Percentiles rank a stretch among this genome's conserved stretches.
phyloP scores from a whole-genome alignment of 2,888 invertebrate species.

The Coronaproctus castanopsis region DNA sequence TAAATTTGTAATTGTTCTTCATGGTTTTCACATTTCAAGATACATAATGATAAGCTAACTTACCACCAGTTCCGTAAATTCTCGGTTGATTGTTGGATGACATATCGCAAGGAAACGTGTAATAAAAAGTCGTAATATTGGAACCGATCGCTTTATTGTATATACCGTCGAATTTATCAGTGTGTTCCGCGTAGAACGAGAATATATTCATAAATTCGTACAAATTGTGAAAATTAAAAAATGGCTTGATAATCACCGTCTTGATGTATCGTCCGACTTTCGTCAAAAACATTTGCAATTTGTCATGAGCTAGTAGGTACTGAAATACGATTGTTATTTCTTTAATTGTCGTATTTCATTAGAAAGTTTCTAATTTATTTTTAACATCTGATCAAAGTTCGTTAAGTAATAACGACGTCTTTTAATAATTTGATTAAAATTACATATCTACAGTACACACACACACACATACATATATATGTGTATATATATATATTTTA shows the following conservation, averaged over 20 bases:
- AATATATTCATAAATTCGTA: constrained; percentile 67
- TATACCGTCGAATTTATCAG: constrained; percentile 25
- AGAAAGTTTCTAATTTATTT: too few relatives aligned
- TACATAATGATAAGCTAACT: too few relatives aligned
- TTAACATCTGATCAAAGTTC: too few relatives aligned
- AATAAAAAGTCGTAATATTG: constrained; percentile 38
- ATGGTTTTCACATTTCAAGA: too few relatives aligned
- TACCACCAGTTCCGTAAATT: constrained; percentile 56
- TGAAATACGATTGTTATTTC: constrained; percentile 24
- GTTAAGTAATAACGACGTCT: too few relatives aligned
- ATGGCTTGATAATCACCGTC: constrained; percentile 46
- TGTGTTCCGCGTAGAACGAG: constrained; percentile 47
- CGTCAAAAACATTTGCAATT: constrained; percentile 47
- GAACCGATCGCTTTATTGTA: too few relatives aligned
- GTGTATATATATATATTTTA: too few relatives aligned
- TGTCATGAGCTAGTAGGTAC: constrained; percentile 49
- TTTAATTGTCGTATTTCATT: too few relatives aligned
- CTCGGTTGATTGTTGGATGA: constrained; percentile 38
- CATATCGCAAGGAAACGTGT: constrained; percentile 57
- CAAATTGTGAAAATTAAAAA: constrained; percentile 56
- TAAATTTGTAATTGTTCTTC: too few relatives aligned
- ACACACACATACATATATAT: too few relatives aligned
- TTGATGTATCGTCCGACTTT: constrained; percentile 44
- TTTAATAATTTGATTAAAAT: too few relatives aligned
- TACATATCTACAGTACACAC: too few relatives aligned